A percentile compares a stretch with the other conserved stretches of the same genome.
phyloP scores from a whole-genome alignment of 1,140 invertebrate species.

The Leptestheria dahalacensis region DNA sequence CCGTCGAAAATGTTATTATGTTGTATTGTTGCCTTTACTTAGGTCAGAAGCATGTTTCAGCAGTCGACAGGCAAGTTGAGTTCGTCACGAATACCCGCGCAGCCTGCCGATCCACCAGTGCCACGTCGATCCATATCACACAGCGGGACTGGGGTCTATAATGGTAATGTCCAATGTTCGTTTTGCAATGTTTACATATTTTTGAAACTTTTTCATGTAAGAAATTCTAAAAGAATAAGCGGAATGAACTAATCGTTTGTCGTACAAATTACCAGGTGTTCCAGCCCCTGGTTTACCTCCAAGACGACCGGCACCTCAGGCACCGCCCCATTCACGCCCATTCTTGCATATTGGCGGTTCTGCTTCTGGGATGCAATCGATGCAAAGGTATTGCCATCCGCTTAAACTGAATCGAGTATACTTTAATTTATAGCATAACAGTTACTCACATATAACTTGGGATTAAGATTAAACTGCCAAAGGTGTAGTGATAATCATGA shows the following conservation, averaged over 20 bases:
- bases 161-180: too few species aligned
- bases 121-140: slow-evolving; percentile 20
- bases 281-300: slow-evolving; percentile 22
- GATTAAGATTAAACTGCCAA: too few species aligned
- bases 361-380: not conserved
- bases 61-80: slow-evolving; percentile 15
- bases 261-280: slow-evolving; percentile 20
- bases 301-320: slow-evolving; percentile 20
- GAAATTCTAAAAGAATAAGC: not conserved
- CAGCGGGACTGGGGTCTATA: slow-evolving; percentile 23
- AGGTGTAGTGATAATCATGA: too few species aligned
- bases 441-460: too few species aligned
- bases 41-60: slow-evolving; percentile 17
- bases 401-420: too few species aligned
- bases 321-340: slow-evolving; percentile 21
- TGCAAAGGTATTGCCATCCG: not conserved
- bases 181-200: too few species aligned
- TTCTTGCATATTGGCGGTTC: slow-evolving; percentile 5
- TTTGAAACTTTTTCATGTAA: too few species aligned
- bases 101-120: slow-evolving; percentile 18
- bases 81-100: slow-evolving; percentile 23
- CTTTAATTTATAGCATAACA: too few species aligned
- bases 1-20: too few species aligned
- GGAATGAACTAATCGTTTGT: not conserved
- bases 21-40: not conserved